Evolutionary conservation across 2,888 invertebrate genomes (phyloP), one percentile per base, ranked within the genome.

Genomic region (Netelia fuscicornis): DNA sequence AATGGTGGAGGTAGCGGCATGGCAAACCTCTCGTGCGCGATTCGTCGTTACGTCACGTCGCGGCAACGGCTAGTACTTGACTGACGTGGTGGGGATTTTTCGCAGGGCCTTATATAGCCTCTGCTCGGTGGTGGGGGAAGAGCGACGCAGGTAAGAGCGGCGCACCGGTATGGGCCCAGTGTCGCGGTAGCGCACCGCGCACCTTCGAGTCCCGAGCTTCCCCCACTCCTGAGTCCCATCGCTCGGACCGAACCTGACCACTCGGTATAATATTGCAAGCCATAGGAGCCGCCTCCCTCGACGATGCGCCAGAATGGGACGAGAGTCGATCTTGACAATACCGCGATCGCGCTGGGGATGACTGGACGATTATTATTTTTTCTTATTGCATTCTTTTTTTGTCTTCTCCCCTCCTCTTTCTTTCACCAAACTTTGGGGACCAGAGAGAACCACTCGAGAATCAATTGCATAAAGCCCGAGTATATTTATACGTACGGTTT

Each of bases 101-200:
- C 79, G 60, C 77, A 91, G 88, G 93, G 93, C 92, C 93, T 93
- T 93, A 93, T 92, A 93, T 93, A 93, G 89, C 87, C 90, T 90
- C 81, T 86, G 78, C n/a, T 72, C 48, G 64, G 52, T 72, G 89
- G 87, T 87, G 88, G 86, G 88, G 87, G 83, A 23, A 48, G 44
- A 60, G 74, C 10, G 44, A 76, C 78, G 37, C 78, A 83, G 81
- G 84, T 82, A 85, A 82, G 78, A 74, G 23, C 79, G 54, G 78
- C 71, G 77, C 76, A 37, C 44, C 65, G 72, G 54, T 44, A 37
- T 58, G 20, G 81, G 83, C 79, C 77, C 76, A 74, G 62, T 75
- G 77, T 82, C 60, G 85, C 81, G 81, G 86, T 87, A 65, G 81
- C 60, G 77, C 74, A 60, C 68, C 72, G 75, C 84, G 80, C 76